Base-by-base conservation (phyloP, 1,140 invertebrate species). In the Trinorchestia longiramus region DNA sequence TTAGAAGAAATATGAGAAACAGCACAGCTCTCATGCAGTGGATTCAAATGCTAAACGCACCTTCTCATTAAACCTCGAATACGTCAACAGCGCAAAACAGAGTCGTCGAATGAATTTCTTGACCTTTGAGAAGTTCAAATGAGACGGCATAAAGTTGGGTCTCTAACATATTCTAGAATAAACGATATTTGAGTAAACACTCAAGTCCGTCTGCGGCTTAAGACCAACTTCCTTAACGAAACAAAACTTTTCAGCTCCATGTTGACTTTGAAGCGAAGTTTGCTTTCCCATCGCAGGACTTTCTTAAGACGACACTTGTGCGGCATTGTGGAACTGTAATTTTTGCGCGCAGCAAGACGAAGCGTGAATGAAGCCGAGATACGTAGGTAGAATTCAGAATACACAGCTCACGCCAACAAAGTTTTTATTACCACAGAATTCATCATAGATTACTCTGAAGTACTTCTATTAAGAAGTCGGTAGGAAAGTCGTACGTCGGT, bases 241-340 rank as follows among this genome's bases (percentile, higher is more conserved):
- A 91, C 88, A 91, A 91, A 91, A 91, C 88, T 91, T 91, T 91
- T 91, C 15, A 91, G 88, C 43, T 91, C 41, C 19, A 17, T 44
- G 88, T 91, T 91, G 88, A 91, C 88, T 91, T 91, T 91, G 43
- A 43, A 91, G 88, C 43, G 43, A 91, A 91, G 88, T 91, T 91
- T 15, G 88, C 41, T 91, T 91, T 91, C 43, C 88, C 88, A 43
- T 91, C 88, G 19, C 88, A 36, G 28, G 15, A 91, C 88, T 91
- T 91, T 91, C 88, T 91, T 91, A 91, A 91, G 88, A 43, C 88
- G 88, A 91, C 88, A 91, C 88, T 91, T 44, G 88, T 91, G 88
- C 6, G 88, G 88, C 43, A 43, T 44, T 91, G 88, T 91, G 28
- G 62, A 28, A 77, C 62, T 77, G 62, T 77, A 77, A 77, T 36